Evolutionary conservation across 2,113 vertebrate species (phyloP).

Genomic region (Ifrita kowaldi): DNA sequence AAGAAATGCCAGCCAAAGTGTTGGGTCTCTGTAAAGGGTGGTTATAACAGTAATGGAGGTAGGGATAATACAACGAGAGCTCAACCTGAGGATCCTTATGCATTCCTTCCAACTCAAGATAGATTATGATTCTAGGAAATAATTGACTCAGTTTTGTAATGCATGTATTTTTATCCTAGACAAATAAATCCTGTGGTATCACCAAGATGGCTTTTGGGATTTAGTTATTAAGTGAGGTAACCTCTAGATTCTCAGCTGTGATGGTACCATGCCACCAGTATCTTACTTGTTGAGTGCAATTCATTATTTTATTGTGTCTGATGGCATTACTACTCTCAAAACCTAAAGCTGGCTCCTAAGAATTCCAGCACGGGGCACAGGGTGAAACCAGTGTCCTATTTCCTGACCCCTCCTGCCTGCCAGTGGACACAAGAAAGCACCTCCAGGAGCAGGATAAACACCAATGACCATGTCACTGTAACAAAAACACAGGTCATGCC

Average conservation of each 20-base stretch:
- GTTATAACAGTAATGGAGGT: neutral
- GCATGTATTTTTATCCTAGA: neutral
- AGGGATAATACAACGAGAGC: neutral
- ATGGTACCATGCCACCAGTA: neutral
- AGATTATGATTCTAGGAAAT: neutral
- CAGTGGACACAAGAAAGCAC: neutral
- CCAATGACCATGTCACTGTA: rapidly evolving
- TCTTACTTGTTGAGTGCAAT: neutral
- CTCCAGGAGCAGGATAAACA: neutral
- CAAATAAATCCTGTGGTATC: neutral
- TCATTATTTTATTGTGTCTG: neutral
- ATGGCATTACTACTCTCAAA: neutral
- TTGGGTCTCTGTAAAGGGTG: neutral
- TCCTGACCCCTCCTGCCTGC: neutral
- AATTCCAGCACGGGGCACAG: neutral
- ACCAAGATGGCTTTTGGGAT: neutral
- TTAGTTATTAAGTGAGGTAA: neutral
- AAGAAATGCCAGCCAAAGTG: neutral
- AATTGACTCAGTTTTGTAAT: neutral
- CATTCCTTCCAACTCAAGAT: rapidly evolving
- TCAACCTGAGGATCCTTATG: neutral
- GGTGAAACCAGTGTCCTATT: neutral
- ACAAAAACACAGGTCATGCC: neutral
- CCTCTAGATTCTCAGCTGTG: neutral
- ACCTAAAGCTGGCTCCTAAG: neutral